Evolutionary conservation across 1,140 invertebrate species (phyloP).

Genomic region (Dendrolimus punctatus): DNA sequence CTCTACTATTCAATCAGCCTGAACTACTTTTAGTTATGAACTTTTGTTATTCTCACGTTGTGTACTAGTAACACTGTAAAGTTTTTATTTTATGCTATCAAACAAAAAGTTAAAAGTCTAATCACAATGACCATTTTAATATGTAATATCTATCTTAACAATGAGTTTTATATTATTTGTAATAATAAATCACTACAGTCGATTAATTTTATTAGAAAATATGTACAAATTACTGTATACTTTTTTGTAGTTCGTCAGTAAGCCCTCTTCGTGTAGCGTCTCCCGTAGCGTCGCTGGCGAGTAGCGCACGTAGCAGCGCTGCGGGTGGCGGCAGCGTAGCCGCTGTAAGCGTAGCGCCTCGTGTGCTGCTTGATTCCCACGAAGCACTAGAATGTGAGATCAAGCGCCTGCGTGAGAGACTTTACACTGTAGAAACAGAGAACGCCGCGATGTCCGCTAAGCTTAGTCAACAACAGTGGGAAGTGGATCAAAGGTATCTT

Average conservation of each 20-base stretch:
- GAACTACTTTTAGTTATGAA: too few species aligned
- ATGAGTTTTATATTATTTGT: too few species aligned
- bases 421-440: slow-evolving; percentile 92
- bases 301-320: slow-evolving; percentile 51
- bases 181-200: too few species aligned
- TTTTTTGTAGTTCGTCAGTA: slow-evolving; percentile 53
- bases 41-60: too few species aligned
- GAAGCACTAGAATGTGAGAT: slow-evolving; percentile 93
- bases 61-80: too few species aligned
- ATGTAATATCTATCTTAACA: too few species aligned
- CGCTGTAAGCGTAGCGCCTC: slow-evolving; percentile 20
- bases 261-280: slow-evolving; percentile 60
- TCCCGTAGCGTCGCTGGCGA: slow-evolving; percentile 52
- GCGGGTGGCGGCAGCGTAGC: slow-evolving; percentile 46
- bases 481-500: slow-evolving; percentile 86
- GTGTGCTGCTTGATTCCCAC: slow-evolving; percentile 78
- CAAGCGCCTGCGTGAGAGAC: slow-evolving; percentile 88
- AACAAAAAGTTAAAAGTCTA: too few species aligned
- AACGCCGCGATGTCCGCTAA: slow-evolving; percentile 94
- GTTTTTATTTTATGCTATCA: too few species aligned
- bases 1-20: background rate
- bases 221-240: background rate
- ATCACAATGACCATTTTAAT: too few species aligned
- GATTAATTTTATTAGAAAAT: too few species aligned
- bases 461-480: slow-evolving; percentile 95